Conservation (phyloP, 1,140 invertebrate species). For the Himalopsyche phryganea region DNA sequence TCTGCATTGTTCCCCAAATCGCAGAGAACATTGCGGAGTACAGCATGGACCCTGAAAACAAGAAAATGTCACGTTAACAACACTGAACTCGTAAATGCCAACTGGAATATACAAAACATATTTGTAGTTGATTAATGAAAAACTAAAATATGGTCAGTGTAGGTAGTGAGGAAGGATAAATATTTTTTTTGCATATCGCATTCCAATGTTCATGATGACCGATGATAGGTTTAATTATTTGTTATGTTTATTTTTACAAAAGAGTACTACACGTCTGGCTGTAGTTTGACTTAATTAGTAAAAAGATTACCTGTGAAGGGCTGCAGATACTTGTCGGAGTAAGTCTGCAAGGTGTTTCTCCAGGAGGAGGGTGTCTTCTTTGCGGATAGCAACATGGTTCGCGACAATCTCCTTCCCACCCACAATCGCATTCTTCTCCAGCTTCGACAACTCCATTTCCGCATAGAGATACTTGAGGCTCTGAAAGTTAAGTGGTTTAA, state of each 20-base stretch:
- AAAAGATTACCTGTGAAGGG: slow-evolving; percentile 76
- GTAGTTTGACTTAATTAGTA: no score
- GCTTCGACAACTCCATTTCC: slow-evolving; percentile 96
- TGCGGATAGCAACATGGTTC: slow-evolving; percentile 93
- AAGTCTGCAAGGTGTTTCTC: slow-evolving; percentile 80
- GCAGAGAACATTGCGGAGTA: slow-evolving; percentile 80
- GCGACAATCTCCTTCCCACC: slow-evolving; percentile 93
- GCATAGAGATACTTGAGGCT: slow-evolving; percentile 87
- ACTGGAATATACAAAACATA: no score
- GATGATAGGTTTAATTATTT: no score
- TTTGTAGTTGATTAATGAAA: no score
- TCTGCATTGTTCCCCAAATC: slow-evolving; percentile 84
- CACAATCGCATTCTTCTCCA: slow-evolving; percentile 97
- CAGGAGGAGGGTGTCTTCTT: slow-evolving; percentile 66
- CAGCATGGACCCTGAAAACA: slow-evolving; percentile 90
- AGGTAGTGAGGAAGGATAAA: no score
- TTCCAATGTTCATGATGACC: no score
- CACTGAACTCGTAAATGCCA: no score
- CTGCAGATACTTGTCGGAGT: slow-evolving; percentile 75
- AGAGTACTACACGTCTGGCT: no score
- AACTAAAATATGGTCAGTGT: no score
- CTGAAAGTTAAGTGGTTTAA: slow-evolving; percentile 55
- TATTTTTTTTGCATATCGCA: no score
- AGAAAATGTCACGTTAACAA: no score
- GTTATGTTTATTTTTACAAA: no score